phyloP scores from a whole-genome alignment of 2,888 invertebrate species.

The Brachycybe producta region DNA sequence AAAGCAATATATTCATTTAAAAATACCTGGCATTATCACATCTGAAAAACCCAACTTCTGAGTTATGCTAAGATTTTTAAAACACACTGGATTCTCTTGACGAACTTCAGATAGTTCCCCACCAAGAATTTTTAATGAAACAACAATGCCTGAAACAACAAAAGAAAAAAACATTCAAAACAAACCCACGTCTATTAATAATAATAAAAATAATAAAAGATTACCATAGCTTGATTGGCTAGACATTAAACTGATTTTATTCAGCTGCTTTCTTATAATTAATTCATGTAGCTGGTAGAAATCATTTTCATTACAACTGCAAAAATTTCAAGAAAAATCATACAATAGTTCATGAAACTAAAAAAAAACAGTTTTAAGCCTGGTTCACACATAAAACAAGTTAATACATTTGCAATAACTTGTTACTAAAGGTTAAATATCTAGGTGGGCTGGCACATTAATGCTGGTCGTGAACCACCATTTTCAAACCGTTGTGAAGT shows the following conservation, averaged over 20 bases:
- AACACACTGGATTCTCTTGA: slow-evolving; percentile 60
- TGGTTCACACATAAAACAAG: no score
- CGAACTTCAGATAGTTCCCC: slow-evolving; percentile 66
- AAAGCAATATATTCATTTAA: no score
- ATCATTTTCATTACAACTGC: slow-evolving; percentile 62
- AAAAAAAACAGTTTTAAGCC: no score
- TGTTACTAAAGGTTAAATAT: no score
- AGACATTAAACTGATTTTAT: slow-evolving; percentile 66
- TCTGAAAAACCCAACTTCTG: slow-evolving; percentile 85
- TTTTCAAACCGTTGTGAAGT: no score
- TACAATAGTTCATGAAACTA: no score
- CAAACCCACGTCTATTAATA: neutral
- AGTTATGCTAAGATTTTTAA: slow-evolving; percentile 70
- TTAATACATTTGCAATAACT: no score
- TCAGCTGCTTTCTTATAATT: slow-evolving; percentile 67
- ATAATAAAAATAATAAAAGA: slow-evolving; percentile 20
- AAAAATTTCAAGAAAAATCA: slow-evolving; percentile 25
- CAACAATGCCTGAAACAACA: slow-evolving; percentile 49
- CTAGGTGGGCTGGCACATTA: no score
- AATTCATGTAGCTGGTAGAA: slow-evolving; percentile 83
- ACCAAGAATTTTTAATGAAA: slow-evolving; percentile 62
- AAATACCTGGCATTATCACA: slow-evolving; percentile 87
- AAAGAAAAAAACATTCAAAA: neutral
- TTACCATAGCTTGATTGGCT: slow-evolving; percentile 71
- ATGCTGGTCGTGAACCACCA: neutral